Evolutionary conservation across 2,797 vertebrate species (phyloP).

Genomic region (Mallotus villosus): DNA sequence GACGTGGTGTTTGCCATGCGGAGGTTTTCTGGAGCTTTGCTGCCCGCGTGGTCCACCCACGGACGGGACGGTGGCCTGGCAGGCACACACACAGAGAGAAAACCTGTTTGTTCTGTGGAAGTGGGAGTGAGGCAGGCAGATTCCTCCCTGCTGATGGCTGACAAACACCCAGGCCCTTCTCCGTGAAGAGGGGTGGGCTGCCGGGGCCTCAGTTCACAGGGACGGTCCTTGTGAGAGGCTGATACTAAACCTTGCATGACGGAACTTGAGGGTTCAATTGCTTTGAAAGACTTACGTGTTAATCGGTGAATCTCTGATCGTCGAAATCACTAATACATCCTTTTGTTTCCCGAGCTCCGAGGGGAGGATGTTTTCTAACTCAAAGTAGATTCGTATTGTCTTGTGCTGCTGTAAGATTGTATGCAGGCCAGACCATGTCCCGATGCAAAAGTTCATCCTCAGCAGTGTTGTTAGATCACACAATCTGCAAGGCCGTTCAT

Average conservation of each 20-base stretch:
- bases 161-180: slow-evolving; percentile 9
- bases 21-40: slow-evolving; percentile 49
- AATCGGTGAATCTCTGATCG: neutral
- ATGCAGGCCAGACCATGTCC: slow-evolving; percentile 23
- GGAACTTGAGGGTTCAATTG: neutral
- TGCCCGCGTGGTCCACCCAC: slow-evolving; percentile 24
- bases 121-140: slow-evolving; percentile 9
- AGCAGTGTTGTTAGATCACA: slow-evolving; percentile 24
- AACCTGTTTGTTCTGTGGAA: slow-evolving; percentile 33
- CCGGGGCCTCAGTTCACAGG: neutral
- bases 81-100: neutral
- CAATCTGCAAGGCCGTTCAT: slow-evolving; percentile 42
- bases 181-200: neutral
- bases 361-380: neutral
- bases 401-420: slow-evolving; percentile 19
- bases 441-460: slow-evolving; percentile 23
- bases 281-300: too few species aligned
- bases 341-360: neutral
- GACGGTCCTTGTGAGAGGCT: too few species aligned
- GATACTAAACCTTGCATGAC: neutral
- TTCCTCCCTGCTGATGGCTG: slow-evolving; percentile 8
- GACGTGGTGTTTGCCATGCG: slow-evolving; percentile 69
- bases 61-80: slow-evolving; percentile 17
- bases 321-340: neutral
- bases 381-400: neutral